Conservation (phyloP, 2,888 invertebrate genomes). For the Tachystola acroxantha region DNA sequence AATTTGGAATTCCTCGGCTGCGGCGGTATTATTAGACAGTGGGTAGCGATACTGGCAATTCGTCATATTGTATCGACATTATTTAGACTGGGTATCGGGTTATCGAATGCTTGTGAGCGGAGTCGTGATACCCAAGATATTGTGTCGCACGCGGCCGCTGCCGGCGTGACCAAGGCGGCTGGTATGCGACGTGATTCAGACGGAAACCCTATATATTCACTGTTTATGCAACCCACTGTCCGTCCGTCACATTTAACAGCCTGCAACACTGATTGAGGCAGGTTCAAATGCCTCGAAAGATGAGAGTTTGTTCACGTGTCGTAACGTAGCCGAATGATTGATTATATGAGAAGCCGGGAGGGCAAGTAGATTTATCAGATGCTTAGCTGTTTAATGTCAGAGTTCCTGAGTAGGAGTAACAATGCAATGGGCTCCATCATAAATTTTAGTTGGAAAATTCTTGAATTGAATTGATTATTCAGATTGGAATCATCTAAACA, state of each 20-base stretch:
- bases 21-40: slow-evolving; percentile 29
- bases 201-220: slow-evolving; percentile 71
- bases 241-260: slow-evolving; percentile 55
- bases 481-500: slow-evolving; percentile 26
- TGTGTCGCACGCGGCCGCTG: slow-evolving; percentile 56
- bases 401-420: background rate
- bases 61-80: slow-evolving; percentile 46
- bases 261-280: slow-evolving; percentile 41
- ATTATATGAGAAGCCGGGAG: background rate
- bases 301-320: slow-evolving; percentile 21
- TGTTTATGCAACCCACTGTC: slow-evolving; percentile 67
- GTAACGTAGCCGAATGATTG: slow-evolving; percentile 5
- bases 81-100: slow-evolving; percentile 43
- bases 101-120: slow-evolving; percentile 38
- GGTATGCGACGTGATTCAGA: slow-evolving; percentile 76
- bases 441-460: background rate
- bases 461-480: slow-evolving; percentile 28
- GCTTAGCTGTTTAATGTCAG: background rate
- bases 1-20: slow-evolving; percentile 46
- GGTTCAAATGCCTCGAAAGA: slow-evolving; percentile 27
- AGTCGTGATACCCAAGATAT: slow-evolving; percentile 57
- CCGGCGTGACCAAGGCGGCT: slow-evolving; percentile 65
- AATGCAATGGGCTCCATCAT: too few relatives aligned
- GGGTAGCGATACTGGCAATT: slow-evolving; percentile 26
- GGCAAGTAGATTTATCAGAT: slow-evolving; percentile 1